A percentile compares a stretch with the other conserved stretches of the same genome.
Evolutionary conservation across 2,888 invertebrate species (phyloP).

Genomic region (Homarus gammarus): DNA sequence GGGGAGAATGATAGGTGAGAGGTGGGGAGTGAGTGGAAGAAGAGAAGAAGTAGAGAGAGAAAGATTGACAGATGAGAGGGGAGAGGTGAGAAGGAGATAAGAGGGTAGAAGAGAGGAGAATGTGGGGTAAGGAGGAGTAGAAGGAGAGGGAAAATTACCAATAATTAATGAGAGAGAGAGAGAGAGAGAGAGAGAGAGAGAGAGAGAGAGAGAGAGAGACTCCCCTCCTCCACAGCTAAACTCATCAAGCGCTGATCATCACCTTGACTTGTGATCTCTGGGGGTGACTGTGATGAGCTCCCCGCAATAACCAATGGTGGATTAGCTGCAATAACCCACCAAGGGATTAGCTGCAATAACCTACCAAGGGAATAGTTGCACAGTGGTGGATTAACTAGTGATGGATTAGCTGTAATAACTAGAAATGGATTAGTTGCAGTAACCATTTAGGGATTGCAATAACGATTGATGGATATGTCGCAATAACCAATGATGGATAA

Average conservation of each 20-base stretch:
- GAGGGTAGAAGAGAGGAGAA: background rate
- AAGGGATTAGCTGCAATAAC: too few species aligned
- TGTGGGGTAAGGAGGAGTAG: background rate
- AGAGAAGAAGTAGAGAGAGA: background rate
- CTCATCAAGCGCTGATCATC: constrained; percentile 3
- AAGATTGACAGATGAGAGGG: background rate
- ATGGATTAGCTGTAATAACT: too few species aligned
- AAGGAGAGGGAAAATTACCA: background rate
- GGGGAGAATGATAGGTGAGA: background rate
- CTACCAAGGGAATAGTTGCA: too few species aligned
- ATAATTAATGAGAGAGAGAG: background rate
- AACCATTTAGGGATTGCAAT: too few species aligned
- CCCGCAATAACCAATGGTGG: too few species aligned
- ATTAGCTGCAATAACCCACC: too few species aligned
- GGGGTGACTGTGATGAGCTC: too few species aligned
- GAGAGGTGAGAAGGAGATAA: background rate
- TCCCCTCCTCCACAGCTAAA: background rate
- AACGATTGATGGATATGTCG: too few species aligned
- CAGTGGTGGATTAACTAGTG: too few species aligned
- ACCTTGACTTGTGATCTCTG: background rate
- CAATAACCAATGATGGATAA: too few species aligned
- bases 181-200: background rate
- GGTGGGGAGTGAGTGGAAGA: background rate
- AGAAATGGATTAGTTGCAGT: too few species aligned
- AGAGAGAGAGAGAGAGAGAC: background rate